phyloP scores from a whole-genome alignment of 2,113 vertebrate species.

The Cryptomyrus ogoouensis region DNA sequence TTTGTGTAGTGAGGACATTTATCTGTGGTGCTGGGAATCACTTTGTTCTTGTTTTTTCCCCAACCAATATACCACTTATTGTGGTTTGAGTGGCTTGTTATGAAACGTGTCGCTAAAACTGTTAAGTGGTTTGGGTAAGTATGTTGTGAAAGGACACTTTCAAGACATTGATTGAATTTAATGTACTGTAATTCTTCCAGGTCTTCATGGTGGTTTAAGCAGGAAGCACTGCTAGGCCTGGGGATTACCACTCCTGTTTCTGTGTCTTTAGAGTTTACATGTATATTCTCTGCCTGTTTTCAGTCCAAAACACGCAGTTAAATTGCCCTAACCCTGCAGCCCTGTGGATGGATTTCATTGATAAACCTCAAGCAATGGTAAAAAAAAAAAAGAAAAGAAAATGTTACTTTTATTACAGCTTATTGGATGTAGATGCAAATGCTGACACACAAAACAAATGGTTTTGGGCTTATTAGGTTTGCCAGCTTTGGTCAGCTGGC shows the following conservation, averaged over 20 bases:
- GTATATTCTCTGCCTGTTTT: background rate
- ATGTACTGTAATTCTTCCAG: background rate
- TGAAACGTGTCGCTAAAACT: background rate
- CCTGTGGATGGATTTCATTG: background rate
- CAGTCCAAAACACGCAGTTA: background rate
- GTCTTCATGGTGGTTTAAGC: background rate
- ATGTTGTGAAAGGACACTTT: background rate
- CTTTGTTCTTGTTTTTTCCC: background rate
- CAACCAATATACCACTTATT: background rate
- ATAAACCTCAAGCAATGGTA: background rate
- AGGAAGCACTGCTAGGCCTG: background rate
- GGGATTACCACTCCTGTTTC: background rate
- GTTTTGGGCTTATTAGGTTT: background rate
- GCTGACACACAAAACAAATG: background rate
- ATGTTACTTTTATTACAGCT: background rate
- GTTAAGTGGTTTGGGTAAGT: background rate
- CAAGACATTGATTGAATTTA: background rate
- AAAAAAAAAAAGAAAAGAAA: background rate
- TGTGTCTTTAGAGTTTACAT: background rate
- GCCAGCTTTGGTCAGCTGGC: background rate
- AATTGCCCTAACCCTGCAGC: background rate
- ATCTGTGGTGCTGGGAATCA: background rate
- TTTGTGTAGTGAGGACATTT: background rate
- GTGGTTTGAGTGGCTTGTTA: background rate
- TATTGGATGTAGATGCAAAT: background rate